Base-by-base conservation (phyloP, 2,888 invertebrate genomes). In the Anodontia alba region DNA sequence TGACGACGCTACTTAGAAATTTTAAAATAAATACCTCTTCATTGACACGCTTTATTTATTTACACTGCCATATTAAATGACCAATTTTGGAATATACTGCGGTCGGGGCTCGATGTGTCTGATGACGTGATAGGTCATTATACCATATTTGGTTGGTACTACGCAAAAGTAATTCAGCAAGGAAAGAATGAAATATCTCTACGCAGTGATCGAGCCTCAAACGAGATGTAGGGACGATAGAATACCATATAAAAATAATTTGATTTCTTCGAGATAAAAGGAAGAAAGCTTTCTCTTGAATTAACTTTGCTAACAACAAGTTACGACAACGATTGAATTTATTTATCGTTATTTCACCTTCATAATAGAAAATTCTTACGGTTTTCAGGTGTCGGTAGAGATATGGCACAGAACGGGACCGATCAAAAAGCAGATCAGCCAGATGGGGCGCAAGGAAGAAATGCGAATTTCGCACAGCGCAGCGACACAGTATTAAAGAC, bases 201-300 rank as follows among this genome's bases (percentile, higher is more conserved):
- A 49, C 8, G 8, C 49, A 3, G 12, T 49, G 8, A 20, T 15
- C 20, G 17, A 20, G n/a, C 49, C 17, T 5, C 49, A 49, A 49
- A n/a, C 49, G 17, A 3, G n/a, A 20, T 49, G 12, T 20, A 15
- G 49, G 8, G 49, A 49, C 20, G 49, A 15, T 3, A 49, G 5
- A 15, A n/a, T 49, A 3, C 20, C 20, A 20, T 15, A 12, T 5
- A 38, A 38, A 5, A 49, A 20, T 49, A 20, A 15, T 49, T 49
- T 49, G 17, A 49, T 26, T 57, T n/a, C 57, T 57, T 57, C 57
- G 57, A 57, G 57, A 57, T 57, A 57, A 23, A 57, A 57, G 5
- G 57, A 26, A 57, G 29, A 57, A 57, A 26, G n/a, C n/a, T n/a
- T n/a, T n/a, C n/a, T n/a, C n/a, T n/a, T n/a, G 49, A 49, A 49